Evolutionary conservation across 2,888 invertebrate genomes (phyloP).

Genomic region (Branchipolynoe longqiensis): DNA sequence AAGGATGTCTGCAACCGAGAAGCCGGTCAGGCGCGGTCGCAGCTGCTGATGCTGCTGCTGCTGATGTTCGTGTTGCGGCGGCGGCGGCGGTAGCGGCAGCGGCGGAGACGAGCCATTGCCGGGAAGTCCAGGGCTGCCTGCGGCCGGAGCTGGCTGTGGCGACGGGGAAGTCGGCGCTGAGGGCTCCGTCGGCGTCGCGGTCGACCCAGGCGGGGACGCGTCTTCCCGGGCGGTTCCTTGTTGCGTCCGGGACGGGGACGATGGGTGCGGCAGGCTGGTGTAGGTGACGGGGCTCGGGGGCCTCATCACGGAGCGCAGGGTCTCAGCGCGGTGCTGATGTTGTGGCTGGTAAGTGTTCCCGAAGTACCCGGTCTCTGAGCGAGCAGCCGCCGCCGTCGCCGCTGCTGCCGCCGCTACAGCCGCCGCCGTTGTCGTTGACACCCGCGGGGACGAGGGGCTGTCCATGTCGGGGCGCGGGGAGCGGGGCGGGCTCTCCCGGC

Average conservation of each 20-base stretch:
- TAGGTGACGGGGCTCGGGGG: background rate
- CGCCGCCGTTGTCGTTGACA: constrained; percentile 1
- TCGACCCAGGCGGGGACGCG: background rate
- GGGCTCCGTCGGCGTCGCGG: background rate
- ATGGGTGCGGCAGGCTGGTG: background rate
- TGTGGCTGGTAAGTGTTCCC: background rate
- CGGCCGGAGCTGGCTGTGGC: background rate
- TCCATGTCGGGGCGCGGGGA: background rate
- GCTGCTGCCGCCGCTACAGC: background rate
- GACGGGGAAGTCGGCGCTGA: background rate
- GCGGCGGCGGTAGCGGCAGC: background rate
- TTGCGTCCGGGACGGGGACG: background rate
- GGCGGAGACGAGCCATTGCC: too few relatives aligned
- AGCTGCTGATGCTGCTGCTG: constrained; percentile 5
- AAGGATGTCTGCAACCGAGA: constrained; percentile 65
- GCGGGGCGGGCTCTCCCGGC: background rate
- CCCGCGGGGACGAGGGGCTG: background rate
- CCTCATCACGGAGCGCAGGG: background rate
- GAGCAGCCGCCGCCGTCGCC: background rate
- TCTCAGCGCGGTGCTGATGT: background rate
- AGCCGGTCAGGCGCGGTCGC: constrained; percentile 37
- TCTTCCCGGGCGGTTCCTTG: background rate
- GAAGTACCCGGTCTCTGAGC: background rate
- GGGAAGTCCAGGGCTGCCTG: background rate
- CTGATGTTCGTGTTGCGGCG: background rate